Evolutionary conservation across 2,113 vertebrate genomes (phyloP).

Genomic region (Ranitomeya imitator): DNA sequence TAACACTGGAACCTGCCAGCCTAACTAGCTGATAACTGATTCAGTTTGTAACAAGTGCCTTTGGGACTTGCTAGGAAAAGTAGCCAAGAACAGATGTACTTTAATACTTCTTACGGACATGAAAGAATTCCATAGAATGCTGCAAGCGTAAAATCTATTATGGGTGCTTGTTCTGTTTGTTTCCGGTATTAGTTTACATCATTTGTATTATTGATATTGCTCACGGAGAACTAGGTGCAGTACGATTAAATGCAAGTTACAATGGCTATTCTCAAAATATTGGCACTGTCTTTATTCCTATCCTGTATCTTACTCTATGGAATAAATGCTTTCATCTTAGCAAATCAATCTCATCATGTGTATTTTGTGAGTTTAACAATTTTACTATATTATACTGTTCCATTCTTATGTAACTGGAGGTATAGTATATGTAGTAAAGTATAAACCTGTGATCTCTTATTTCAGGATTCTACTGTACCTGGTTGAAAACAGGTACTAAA

Average conservation of each 20-base stretch:
- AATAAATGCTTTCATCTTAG: neutral
- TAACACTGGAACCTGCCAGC: slow-evolving; percentile 79
- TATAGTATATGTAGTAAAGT: neutral
- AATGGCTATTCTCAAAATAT: neutral
- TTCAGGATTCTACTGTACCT: neutral
- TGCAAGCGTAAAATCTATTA: slow-evolving; percentile 17
- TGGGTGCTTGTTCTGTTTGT: slow-evolving; percentile 3
- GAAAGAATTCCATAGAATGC: slow-evolving; percentile 45
- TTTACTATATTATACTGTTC: neutral
- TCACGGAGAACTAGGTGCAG: neutral
- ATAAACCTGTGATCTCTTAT: neutral
- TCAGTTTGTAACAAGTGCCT: slow-evolving; percentile 81
- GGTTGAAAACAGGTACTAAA: neutral
- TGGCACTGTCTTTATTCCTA: neutral
- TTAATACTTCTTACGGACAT: slow-evolving; percentile 52
- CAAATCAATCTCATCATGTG: neutral
- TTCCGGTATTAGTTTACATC: slow-evolving; percentile 24
- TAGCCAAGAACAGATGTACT: slow-evolving; percentile 79
- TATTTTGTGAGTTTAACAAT: neutral
- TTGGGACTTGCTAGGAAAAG: slow-evolving; percentile 80
- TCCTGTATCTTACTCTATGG: neutral
- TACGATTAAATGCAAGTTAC: neutral
- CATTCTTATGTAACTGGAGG: too few relatives aligned
- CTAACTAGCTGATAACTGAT: slow-evolving; percentile 87
- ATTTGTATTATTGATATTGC: slow-evolving; percentile 1